Evolutionary conservation across 2,797 vertebrate genomes (phyloP).

Genomic region (Oreortyx pictus): DNA sequence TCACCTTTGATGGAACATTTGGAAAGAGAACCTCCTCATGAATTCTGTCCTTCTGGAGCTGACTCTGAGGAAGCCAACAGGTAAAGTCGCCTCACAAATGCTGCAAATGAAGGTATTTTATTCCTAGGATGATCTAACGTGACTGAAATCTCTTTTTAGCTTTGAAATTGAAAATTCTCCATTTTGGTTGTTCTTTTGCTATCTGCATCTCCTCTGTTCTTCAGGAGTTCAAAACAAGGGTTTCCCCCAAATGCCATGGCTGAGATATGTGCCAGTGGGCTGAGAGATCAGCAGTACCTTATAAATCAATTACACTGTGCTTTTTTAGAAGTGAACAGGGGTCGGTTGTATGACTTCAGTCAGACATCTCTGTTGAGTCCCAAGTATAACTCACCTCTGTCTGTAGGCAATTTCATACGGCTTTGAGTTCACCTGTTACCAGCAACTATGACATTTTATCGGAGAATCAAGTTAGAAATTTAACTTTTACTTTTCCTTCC

Average conservation of each 20-base stretch:
- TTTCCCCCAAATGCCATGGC: slow-evolving; percentile 1
- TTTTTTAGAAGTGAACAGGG: neutral
- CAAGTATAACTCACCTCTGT: neutral
- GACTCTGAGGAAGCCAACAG: slow-evolving; percentile 74
- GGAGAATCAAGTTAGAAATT: neutral
- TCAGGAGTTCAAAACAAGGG: slow-evolving; percentile 1
- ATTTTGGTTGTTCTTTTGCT: slow-evolving; percentile 49
- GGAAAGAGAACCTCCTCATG: slow-evolving; percentile 77
- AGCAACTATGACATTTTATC: neutral
- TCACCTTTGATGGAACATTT: slow-evolving; percentile 75
- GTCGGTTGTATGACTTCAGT: slow-evolving; percentile 44
- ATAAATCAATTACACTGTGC: neutral
- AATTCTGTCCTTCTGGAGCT: slow-evolving; percentile 74
- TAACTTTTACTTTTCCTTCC: slow-evolving; percentile 44
- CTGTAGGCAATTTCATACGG: neutral
- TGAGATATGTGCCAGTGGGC: neutral
- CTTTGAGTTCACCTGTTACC: neutral
- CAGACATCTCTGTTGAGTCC: slow-evolving; percentile 34
- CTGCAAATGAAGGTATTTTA: slow-evolving; percentile 74
- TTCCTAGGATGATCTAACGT: slow-evolving; percentile 59
- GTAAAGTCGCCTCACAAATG: slow-evolving; percentile 78
- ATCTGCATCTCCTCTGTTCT: slow-evolving; percentile 32
- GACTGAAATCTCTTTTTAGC: slow-evolving; percentile 72
- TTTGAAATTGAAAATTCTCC: slow-evolving; percentile 53
- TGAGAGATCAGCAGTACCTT: neutral